phyloP scores from a whole-genome alignment of 2,888 invertebrate genomes.

The Orchestes rusci region DNA sequence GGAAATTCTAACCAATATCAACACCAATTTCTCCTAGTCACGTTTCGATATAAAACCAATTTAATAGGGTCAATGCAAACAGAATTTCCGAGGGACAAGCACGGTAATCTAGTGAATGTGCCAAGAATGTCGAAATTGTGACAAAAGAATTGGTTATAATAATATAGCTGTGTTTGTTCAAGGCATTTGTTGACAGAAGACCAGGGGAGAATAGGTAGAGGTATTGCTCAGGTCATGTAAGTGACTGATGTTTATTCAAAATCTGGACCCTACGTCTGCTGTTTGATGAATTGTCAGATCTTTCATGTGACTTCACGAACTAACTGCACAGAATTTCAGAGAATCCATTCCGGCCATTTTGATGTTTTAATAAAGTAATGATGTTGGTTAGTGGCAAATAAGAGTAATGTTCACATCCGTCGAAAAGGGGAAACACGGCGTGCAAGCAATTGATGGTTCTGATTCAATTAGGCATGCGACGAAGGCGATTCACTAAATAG shows the following conservation, averaged over 20 bases:
- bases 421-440: constrained; percentile 11
- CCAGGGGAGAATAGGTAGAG: constrained; percentile 11
- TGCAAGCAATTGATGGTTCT: constrained; percentile 10
- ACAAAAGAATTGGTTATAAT: constrained; percentile 13
- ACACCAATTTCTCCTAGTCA: too few relatives aligned
- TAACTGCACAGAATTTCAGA: too few relatives aligned
- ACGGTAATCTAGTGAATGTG: too few relatives aligned
- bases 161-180: constrained; percentile 14
- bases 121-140: constrained; percentile 5
- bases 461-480: constrained; percentile 21
- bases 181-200: constrained; percentile 14
- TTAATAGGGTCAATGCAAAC: too few relatives aligned
- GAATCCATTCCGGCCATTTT: too few relatives aligned
- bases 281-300: too few relatives aligned
- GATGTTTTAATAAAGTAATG: too few relatives aligned
- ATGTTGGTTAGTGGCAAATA: constrained; percentile 13
- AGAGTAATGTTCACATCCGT: constrained; percentile 16
- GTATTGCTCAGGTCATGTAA: constrained; percentile 15
- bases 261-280: constrained; percentile 6
- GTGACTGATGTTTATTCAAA: constrained; percentile 11
- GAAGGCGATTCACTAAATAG: constrained; percentile 12
- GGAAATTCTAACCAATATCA: too few relatives aligned
- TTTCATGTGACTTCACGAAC: too few relatives aligned
- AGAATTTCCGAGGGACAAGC: too few relatives aligned
- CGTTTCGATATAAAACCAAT: too few relatives aligned